phyloP scores from a whole-genome alignment of 2,113 vertebrate species.

The Chaenocephalus aceratus region DNA sequence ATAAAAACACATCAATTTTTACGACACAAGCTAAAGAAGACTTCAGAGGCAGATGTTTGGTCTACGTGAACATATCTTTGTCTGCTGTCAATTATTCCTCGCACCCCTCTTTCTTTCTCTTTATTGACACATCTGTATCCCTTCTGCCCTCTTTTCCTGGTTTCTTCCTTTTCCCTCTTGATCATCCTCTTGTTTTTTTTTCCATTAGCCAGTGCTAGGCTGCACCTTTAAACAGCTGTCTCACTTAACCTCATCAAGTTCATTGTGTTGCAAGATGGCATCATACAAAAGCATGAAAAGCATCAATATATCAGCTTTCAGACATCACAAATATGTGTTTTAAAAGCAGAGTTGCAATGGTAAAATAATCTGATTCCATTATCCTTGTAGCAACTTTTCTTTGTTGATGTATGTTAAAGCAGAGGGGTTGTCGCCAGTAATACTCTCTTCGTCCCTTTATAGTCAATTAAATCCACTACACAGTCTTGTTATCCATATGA shows the following conservation, averaged over 20 bases:
- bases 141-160: conserved; percentile 6
- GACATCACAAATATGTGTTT: background rate
- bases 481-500: conserved; percentile 1
- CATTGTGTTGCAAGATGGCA: conserved; percentile 7
- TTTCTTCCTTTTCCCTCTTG: conserved; percentile 14
- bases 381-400: background rate
- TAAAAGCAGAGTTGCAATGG: background rate
- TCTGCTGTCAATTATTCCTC: conserved; percentile 16
- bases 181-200: conserved; percentile 24
- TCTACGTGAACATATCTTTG: conserved; percentile 9
- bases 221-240: conserved; percentile 18
- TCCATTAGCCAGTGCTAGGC: conserved; percentile 14
- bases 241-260: conserved; percentile 28
- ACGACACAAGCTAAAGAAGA: background rate
- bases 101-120: background rate
- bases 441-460: conserved; percentile 5
- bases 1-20: background rate
- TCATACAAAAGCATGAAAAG: background rate
- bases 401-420: background rate
- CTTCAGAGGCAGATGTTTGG: conserved; percentile 30
- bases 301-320: conserved; percentile 4
- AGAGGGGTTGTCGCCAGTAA: conserved; percentile 9
- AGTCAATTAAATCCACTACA: conserved; percentile 32
- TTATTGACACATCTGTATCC: conserved; percentile 8
- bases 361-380: background rate